phyloP scores from a whole-genome alignment of 1,140 invertebrate genomes.

The Colletes gigas region DNA sequence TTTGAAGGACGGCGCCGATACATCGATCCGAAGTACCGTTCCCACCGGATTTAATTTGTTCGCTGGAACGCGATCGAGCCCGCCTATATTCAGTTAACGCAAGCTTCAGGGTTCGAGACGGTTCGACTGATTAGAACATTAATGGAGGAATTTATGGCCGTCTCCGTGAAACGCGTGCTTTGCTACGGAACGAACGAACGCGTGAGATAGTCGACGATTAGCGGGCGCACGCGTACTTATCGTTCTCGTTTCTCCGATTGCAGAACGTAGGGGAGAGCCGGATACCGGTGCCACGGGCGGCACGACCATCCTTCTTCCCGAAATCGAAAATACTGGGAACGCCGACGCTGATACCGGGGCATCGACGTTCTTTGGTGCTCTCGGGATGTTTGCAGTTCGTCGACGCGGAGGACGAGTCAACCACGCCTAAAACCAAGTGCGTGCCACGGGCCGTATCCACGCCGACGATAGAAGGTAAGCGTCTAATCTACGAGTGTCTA shows the following conservation, averaged over 20 bases:
- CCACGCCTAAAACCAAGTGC: slow-evolving; percentile 50
- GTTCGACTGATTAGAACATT: slow-evolving; percentile 16
- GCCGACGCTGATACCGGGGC: slow-evolving; percentile 57
- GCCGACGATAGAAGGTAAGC: slow-evolving; percentile 55
- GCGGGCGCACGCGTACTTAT: neutral
- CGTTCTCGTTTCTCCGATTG: slow-evolving; percentile 35
- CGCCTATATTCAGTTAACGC: slow-evolving; percentile 20
- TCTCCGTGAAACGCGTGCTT: slow-evolving; percentile 11
- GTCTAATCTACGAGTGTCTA: neutral
- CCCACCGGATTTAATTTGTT: slow-evolving; percentile 17
- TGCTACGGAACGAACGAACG: neutral
- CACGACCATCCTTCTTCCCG: slow-evolving; percentile 74
- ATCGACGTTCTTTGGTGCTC: slow-evolving; percentile 57
- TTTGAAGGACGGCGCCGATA: no score
- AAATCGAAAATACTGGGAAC: slow-evolving; percentile 68
- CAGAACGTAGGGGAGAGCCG: slow-evolving; percentile 76
- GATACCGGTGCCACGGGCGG: slow-evolving; percentile 72
- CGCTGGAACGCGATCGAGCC: slow-evolving; percentile 4
- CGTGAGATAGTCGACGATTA: slow-evolving; percentile 17
- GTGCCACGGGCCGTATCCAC: slow-evolving; percentile 39
- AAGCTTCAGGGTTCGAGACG: slow-evolving; percentile 23
- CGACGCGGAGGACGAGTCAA: slow-evolving; percentile 53
- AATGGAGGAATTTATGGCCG: slow-evolving; percentile 28
- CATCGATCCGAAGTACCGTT: neutral
- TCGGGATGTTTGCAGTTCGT: slow-evolving; percentile 63